Evolutionary conservation across 2,113 vertebrate species (phyloP).

Genomic region (Zosterops borbonicus): DNA sequence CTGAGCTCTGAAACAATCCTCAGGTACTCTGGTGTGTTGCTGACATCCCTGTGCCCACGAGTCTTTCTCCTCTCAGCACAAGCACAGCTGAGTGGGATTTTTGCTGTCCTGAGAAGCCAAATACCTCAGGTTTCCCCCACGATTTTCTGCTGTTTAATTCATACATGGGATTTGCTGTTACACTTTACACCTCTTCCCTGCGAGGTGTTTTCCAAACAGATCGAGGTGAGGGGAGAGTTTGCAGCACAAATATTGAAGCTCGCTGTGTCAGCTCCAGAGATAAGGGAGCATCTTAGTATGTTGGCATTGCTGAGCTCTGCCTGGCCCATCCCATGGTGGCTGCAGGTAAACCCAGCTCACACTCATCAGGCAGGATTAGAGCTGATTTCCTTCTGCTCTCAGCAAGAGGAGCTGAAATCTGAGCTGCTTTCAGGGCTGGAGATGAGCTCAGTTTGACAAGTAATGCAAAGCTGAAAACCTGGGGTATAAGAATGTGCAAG

Average conservation of each 20-base stretch:
- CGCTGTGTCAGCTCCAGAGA: neutral
- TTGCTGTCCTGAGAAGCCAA: neutral
- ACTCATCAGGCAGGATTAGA: neutral
- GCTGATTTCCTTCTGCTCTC: neutral
- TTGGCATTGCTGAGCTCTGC: neutral
- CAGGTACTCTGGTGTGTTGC: neutral
- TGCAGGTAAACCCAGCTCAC: slow-evolving; percentile 5
- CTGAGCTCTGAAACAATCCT: neutral
- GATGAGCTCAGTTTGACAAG: neutral
- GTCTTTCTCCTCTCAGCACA: neutral
- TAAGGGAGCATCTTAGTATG: neutral
- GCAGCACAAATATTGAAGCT: neutral
- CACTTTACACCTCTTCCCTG: neutral
- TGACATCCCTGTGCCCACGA: neutral
- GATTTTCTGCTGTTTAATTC: neutral
- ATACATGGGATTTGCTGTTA: neutral
- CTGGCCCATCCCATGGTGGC: neutral
- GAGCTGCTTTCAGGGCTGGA: neutral
- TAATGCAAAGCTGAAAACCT: neutral
- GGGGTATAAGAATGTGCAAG: neutral
- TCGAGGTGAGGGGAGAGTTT: neutral
- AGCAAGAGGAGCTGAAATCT: neutral
- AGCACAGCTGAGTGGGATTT: neutral
- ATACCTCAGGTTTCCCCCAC: neutral
- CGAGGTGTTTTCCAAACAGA: neutral